A percentile compares a stretch with the other conserved stretches of the same genome.
These are phyloP conservation scores for Carassius auratus DNA, from an alignment of 2,113 vertebrate species.

Conservation along the genomic window DNA sequence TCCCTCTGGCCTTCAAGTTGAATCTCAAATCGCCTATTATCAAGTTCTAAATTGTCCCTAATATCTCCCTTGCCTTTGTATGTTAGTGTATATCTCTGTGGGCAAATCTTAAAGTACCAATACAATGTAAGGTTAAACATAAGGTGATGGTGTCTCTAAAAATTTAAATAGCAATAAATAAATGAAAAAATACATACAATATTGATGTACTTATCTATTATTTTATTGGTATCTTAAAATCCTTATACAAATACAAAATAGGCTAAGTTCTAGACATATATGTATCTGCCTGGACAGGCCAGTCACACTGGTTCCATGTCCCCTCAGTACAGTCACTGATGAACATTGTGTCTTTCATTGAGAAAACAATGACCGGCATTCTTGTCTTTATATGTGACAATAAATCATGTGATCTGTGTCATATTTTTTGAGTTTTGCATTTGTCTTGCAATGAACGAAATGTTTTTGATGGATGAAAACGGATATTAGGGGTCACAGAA, in stretches of 20 bases:
- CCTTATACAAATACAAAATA: neutral
- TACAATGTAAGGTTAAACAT: neutral
- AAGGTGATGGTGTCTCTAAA: neutral
- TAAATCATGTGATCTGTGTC: conserved; percentile 57
- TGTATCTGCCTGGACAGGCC: neutral
- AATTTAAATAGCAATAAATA: neutral
- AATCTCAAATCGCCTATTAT: conserved; percentile 58
- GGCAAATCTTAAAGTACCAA: neutral
- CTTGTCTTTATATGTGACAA: conserved; percentile 45
- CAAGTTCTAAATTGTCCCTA: neutral
- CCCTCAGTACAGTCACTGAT: conserved; percentile 20
- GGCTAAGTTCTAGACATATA: too few relatives aligned
- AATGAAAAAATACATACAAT: neutral
- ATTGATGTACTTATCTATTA: neutral
- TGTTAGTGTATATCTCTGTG: fast-evolving
- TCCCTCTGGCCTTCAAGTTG: conserved; percentile 59
- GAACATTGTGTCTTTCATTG: conserved; percentile 30
- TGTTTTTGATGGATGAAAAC: conserved; percentile 58
- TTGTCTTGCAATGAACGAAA: conserved; percentile 46
- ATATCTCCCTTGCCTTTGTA: neutral
- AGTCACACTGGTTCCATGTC: neutral
- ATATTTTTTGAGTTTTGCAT: conserved; percentile 49
- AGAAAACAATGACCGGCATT: conserved; percentile 53
- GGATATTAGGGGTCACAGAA: conserved; percentile 52
- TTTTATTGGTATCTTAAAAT: neutral